Evolutionary conservation across 2,797 vertebrate genomes (phyloP).

Genomic region (Saguinus oedipus): DNA sequence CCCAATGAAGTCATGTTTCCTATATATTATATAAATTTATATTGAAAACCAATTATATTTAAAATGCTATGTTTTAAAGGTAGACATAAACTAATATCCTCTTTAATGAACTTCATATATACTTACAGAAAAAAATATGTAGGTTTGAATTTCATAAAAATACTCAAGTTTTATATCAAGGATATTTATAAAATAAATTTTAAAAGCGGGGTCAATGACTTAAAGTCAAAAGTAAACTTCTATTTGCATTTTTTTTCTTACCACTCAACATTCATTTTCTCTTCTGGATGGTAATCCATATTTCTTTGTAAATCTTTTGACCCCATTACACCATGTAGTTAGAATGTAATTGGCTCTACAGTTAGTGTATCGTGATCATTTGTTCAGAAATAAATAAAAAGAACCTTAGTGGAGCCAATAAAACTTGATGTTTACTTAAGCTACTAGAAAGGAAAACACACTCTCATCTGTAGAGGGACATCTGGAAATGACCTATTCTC

Average conservation of each 20-base stretch:
- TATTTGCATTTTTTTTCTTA: not conserved
- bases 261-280: not conserved
- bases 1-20: not conserved
- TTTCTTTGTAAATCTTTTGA: not conserved
- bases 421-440: not conserved
- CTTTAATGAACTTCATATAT: not conserved
- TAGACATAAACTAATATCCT: not conserved
- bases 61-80: not conserved
- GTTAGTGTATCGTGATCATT: not conserved
- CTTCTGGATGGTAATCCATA: not conserved
- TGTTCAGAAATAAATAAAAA: not conserved
- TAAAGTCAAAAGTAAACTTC: not conserved
- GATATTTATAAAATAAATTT: not conserved
- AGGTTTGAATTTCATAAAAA: not conserved
- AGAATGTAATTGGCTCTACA: not conserved
- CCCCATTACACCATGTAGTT: not conserved
- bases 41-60: not conserved
- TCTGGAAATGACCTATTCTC: not conserved
- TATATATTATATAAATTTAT: not conserved
- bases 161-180: not conserved
- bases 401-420: not conserved
- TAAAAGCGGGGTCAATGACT: not conserved
- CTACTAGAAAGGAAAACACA: not conserved
- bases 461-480: not conserved
- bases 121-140: not conserved